Base-by-base conservation (phyloP, 1,140 invertebrate species). In the Saccostrea cuccullata region DNA sequence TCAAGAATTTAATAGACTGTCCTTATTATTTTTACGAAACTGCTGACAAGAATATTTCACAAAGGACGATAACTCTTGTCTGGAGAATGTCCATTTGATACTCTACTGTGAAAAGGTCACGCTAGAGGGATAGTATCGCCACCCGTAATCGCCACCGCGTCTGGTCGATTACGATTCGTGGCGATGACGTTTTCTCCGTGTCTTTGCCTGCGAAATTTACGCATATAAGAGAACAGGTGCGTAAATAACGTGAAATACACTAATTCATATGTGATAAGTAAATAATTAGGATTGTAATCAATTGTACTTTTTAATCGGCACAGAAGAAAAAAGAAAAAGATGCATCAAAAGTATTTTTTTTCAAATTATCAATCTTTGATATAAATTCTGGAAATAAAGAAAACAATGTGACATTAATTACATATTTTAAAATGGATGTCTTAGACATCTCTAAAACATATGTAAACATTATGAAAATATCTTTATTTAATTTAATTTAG, bases 11-110 rank as follows among this genome's bases (percentile, higher is more conserved):
- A 84, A 84, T 15, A 12, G 82, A 84, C 20, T 84, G 82, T 23
- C 20, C 11, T 12, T 20, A 17, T 55, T 40, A 77, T 30, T 15
- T n/a, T 67, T 77, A 77, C 82, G 82, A 84, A 84, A 84, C 40
- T 84, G 47, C 5, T 84, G 47, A 64, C 70, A 77, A 77, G 82
- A 55, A 55, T 55, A 55, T 84, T 23, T 5, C 8, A 20, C 47
- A 26, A 84, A 84, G 82, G 47, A 56, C 40, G 82, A 55, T 20
- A 84, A 84, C 82, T 55, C 82, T 83, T 13, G 55, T 26, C 20
- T 55, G 40, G 55, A 84, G 55, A 84, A 77, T 77, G 82, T 84
- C 82, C 82, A 84, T 84, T 84, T 84, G 82, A 55, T 55, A 84
- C 82, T 55, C 47, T 55, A 20, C 55, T 55, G 82, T 84, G 55